Evolutionary conservation across 2,888 invertebrate species (phyloP), one percentile per base, ranked within the genome.

Genomic region (Belgica antarctica): DNA sequence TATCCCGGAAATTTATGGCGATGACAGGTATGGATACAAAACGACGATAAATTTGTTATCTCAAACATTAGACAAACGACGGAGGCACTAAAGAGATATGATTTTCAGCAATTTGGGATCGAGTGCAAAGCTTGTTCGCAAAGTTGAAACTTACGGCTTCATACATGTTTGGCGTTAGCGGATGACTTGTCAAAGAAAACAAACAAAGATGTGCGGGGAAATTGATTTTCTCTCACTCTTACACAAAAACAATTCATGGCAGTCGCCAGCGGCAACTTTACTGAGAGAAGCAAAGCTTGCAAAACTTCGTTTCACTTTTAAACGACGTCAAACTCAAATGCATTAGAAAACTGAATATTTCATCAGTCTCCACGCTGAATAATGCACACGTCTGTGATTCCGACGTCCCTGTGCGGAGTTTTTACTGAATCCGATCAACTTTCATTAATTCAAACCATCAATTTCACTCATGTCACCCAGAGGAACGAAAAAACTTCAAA

Each of bases 11-110:
- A 52, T 52, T 52, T 52, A 52, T 52, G 22, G 52, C 52, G 52
- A 52, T 52, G 52, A 52, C 22, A 52, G 52, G 52, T 52, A 22
- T 22, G 52, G 52, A 7, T 52, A 22, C 12, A 22, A 52, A 52
- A 52, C 22, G n/a, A 52, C 41, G 52, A 52, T 52, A 52, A 52
- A 52, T 52, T 52, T 22, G 52, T 52, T 52, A 52, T 17, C 22
- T 52, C 12, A 19, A 8, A 22, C 19, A 52, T 12, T 52, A 52
- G 52, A 12, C n/a, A n/a, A n/a, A 52, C 17, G 52, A 12, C 17
- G 52, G n/a, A n/a, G 22, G 22, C 17, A 12, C 19, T 3, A 52
- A 52, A 17, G 22, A 52, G 52, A 22, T 22, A 52, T 22, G 52
- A 17, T 52, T 52, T 22, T 52, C 52, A 22, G 22, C n/a, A 22